Percentiles rank a stretch among this genome's conserved stretches.
Evolutionary conservation across 2,113 vertebrate species (phyloP).

Genomic region (Periophthalmodon schlosseri): DNA sequence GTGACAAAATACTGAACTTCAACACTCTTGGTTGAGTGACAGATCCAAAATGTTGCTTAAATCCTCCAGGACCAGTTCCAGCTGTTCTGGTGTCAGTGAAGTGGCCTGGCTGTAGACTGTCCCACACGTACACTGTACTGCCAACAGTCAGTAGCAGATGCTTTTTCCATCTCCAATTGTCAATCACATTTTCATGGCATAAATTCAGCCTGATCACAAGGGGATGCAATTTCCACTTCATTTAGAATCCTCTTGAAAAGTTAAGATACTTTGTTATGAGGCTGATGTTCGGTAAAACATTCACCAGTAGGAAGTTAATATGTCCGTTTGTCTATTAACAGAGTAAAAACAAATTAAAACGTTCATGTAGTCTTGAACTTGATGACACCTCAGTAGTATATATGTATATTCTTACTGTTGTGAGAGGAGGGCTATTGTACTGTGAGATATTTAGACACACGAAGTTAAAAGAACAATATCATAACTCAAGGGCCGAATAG

Average conservation of each 20-base stretch:
- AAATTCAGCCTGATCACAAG: slow-evolving; percentile 21
- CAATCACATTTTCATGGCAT: slow-evolving; percentile 23
- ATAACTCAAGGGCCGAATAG: not conserved
- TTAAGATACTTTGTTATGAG: not conserved
- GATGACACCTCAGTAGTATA: not conserved
- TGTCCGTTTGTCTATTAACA: not conserved
- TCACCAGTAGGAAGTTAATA: not conserved
- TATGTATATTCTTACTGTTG: not conserved
- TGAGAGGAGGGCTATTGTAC: not conserved
- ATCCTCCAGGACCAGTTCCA: slow-evolving; percentile 41
- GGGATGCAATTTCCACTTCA: slow-evolving; percentile 16
- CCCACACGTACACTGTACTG: slow-evolving; percentile 28
- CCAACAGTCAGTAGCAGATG: slow-evolving; percentile 35
- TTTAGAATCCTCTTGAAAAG: not conserved
- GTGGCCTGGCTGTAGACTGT: slow-evolving; percentile 34
- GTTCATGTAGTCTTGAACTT: not conserved
- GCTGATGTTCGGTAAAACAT: too few species aligned
- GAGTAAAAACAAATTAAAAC: not conserved
- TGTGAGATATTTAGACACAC: not conserved
- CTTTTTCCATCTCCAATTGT: slow-evolving; percentile 40
- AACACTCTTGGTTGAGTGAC: slow-evolving; percentile 26
- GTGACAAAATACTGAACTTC: slow-evolving; percentile 23
- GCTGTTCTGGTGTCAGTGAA: slow-evolving; percentile 49
- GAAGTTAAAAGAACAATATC: not conserved
- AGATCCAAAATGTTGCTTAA: slow-evolving; percentile 25